These are phyloP conservation scores for Sarcophaga rosellei DNA, from an alignment of 2,888 invertebrate genomes.

Conservation along the genomic window DNA sequence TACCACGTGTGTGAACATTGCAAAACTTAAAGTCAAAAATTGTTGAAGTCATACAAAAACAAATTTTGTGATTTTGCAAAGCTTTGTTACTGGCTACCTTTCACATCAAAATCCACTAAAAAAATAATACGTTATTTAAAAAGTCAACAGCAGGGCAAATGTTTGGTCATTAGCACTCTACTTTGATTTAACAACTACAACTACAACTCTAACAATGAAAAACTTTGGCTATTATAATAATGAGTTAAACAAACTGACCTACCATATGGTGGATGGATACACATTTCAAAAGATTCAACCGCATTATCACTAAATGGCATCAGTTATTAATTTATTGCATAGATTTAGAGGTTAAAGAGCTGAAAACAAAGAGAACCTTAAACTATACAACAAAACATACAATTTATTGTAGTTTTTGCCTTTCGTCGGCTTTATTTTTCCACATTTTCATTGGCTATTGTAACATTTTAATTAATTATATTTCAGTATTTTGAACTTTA, in stretches of 20 bases:
- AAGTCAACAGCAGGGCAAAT: conserved; percentile 8
- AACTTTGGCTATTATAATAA: not conserved
- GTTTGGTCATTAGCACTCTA: conserved; percentile 16
- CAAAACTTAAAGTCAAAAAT: no score
- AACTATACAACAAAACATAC: not conserved
- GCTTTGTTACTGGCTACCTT: no score
- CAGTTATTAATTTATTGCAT: conserved; percentile 78
- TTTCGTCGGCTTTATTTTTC: no score
- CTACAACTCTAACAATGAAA: not conserved
- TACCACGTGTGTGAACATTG: no score
- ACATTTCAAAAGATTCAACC: conserved; percentile 9
- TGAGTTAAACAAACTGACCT: not conserved
- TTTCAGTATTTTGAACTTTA: conserved; percentile 22
- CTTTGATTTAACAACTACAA: conserved; percentile 5
- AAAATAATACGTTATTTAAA: not conserved
- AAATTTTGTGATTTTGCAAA: no score
- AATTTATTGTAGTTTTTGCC: not conserved
- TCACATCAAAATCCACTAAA: no score
- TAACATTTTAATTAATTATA: no score
- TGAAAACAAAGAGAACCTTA: conserved; percentile 72
- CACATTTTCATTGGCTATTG: no score
- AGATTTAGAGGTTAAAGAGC: conserved; percentile 74
- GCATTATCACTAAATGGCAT: conserved; percentile 71
- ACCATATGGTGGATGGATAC: not conserved
- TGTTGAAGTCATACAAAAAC: no score